These are phyloP conservation scores for Chlorops oryzae DNA, from an alignment of 1,140 invertebrate genomes.

Conservation along the genomic window DNA sequence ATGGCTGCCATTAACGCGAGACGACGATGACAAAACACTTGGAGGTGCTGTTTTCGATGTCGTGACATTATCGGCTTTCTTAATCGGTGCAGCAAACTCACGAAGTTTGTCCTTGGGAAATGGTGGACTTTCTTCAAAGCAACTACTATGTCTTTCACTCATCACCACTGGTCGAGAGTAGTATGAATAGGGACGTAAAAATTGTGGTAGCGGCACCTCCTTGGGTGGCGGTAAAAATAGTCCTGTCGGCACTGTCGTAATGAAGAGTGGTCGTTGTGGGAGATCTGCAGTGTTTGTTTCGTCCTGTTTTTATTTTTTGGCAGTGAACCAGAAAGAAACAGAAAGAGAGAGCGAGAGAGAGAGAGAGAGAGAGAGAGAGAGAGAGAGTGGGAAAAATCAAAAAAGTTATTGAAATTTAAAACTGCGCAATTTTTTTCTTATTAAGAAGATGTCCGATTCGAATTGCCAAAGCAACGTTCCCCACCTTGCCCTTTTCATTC, in stretches of 20 bases:
- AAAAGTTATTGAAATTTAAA: not conserved
- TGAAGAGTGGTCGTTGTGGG: conserved; percentile 57
- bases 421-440: conserved; percentile 1
- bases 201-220: conserved; percentile 57
- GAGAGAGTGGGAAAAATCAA: not conserved
- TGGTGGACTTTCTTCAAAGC: too few relatives aligned
- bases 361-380: not conserved
- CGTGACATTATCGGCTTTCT: too few relatives aligned
- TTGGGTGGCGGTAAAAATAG: conserved; percentile 71
- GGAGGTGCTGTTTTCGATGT: too few relatives aligned
- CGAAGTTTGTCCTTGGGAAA: too few relatives aligned
- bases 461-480: not conserved
- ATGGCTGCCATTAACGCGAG: too few relatives aligned
- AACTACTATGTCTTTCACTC: too few relatives aligned
- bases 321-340: not conserved
- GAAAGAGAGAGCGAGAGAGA: not conserved
- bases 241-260: conserved; percentile 71
- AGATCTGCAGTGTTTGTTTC: conserved; percentile 9
- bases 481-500: too few relatives aligned
- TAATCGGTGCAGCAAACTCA: too few relatives aligned
- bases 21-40: too few relatives aligned
- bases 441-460: conserved; percentile 3
- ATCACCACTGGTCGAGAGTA: conserved; percentile 42
- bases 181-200: conserved; percentile 40
- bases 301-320: conserved; percentile 6